A percentile compares a stretch with the other conserved stretches of the same genome.
These are phyloP conservation scores for Aphaenogaster rudis DNA, from an alignment of 1,140 invertebrate species.

Conservation along the genomic window DNA sequence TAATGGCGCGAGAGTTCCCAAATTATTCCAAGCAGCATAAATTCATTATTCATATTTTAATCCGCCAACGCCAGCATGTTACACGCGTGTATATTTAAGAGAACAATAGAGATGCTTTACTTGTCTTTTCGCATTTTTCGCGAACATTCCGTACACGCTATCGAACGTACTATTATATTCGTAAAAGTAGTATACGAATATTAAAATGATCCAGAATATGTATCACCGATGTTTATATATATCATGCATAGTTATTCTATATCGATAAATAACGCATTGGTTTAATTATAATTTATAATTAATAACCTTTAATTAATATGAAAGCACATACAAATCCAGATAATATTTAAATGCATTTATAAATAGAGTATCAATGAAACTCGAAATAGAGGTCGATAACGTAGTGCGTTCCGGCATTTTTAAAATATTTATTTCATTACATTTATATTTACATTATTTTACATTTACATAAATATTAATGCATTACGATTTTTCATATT, in stretches of 20 bases:
- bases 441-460: background rate
- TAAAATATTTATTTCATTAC: background rate
- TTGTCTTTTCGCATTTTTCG: background rate
- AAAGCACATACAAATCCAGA: conserved; percentile 17
- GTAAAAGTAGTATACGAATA: conserved; percentile 25
- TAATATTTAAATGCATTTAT: conserved; percentile 28
- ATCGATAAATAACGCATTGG: conserved; percentile 20
- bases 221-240: background rate
- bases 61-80: background rate
- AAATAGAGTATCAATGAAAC: conserved; percentile 25
- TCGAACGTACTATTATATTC: background rate
- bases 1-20: background rate
- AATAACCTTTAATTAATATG: conserved; percentile 44
- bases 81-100: background rate
- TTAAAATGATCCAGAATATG: conserved; percentile 5
- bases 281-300: conserved; percentile 55
- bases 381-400: background rate
- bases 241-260: conserved; percentile 17
- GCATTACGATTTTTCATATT: background rate
- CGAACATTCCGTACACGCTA: background rate
- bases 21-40: conserved; percentile 42
- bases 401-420: background rate
- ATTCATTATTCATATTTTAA: conserved; percentile 57
- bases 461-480: background rate
- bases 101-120: conserved; percentile 16